These are phyloP conservation scores for Metallyticus violacea DNA, from an alignment of 2,888 invertebrate genomes.

Conservation along the genomic window DNA sequence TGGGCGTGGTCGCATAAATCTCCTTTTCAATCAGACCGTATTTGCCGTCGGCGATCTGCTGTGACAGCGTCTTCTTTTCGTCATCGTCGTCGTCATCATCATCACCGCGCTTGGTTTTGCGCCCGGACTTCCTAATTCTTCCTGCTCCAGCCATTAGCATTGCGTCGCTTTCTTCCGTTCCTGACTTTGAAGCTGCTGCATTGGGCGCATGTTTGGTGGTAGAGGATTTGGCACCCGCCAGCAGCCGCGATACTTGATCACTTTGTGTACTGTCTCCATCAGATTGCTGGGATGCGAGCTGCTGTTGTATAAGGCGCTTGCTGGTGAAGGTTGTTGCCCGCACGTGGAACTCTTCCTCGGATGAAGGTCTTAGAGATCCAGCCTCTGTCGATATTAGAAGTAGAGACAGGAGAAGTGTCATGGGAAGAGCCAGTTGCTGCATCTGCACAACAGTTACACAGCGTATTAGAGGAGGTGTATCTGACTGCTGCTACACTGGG, in stretches of 20 bases:
- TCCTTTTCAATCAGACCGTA: conserved; percentile 86
- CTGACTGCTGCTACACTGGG: no score
- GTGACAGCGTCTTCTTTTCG: conserved; percentile 79
- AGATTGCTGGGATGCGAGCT: not conserved
- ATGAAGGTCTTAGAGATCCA: not conserved
- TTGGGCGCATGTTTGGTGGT: no score
- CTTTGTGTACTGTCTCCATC: not conserved
- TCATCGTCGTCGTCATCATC: conserved; percentile 56
- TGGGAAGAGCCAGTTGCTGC: not conserved
- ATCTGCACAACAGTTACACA: conserved; percentile 9
- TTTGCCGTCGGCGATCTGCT: conserved; percentile 87
- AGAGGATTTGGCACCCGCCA: not conserved
- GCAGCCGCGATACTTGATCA: not conserved
- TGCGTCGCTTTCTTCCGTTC: conserved; percentile 53
- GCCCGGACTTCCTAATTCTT: conserved; percentile 55
- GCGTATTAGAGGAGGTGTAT: no score
- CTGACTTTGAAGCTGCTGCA: not conserved
- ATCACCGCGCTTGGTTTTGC: not conserved
- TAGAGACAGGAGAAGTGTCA: not conserved
- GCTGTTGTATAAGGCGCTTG: conserved; percentile 2
- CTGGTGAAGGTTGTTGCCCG: not conserved
- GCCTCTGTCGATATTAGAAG: not conserved
- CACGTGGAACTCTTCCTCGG: not conserved
- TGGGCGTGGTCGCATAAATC: conserved; percentile 66
- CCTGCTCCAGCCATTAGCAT: conserved; percentile 68